phyloP scores from a whole-genome alignment of 2,797 vertebrate species.

The Lophius americanus region DNA sequence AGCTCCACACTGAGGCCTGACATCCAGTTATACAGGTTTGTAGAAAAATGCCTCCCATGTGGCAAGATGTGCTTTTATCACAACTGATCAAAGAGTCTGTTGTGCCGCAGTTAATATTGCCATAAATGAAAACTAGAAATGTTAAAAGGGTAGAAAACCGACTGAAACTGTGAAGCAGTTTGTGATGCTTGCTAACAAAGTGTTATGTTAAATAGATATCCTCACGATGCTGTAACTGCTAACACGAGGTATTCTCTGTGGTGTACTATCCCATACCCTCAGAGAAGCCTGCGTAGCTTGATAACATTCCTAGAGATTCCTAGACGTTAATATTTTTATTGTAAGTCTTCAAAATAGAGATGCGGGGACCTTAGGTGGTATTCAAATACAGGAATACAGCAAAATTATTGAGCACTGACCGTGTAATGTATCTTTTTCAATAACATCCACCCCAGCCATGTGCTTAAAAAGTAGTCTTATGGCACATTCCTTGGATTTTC shows the following conservation, averaged over 20 bases:
- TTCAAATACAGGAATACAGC: conserved; percentile 47
- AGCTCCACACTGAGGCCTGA: conserved; percentile 49
- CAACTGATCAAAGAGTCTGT: conserved; percentile 1
- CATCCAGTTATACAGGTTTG: conserved; percentile 55
- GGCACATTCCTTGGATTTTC: conserved; percentile 67
- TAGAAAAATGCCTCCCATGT: conserved; percentile 23
- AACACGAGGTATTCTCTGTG: background rate
- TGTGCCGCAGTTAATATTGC: background rate
- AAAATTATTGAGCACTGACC: conserved; percentile 63
- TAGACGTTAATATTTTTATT: conserved; percentile 54
- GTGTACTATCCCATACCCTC: conserved; percentile 14
- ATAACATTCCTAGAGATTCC: conserved; percentile 61
- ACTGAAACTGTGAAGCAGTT: background rate
- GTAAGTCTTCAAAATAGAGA: conserved; percentile 52
- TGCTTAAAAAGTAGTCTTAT: conserved; percentile 70
- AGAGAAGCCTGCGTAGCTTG: conserved; percentile 40
- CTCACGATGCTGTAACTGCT: background rate
- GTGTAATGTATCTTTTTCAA: conserved; percentile 76
- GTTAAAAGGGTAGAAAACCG: background rate
- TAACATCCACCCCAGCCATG: conserved; percentile 74
- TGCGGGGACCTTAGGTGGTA: conserved; percentile 51
- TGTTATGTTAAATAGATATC: background rate
- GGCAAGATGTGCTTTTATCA: conserved; percentile 46
- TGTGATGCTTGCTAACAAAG: background rate
- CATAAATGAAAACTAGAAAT: background rate